Evolutionary conservation across 30 jellyfish, hydroid and myxozoan species (phyloP).

Genomic region (Turritopsis rubra): DNA sequence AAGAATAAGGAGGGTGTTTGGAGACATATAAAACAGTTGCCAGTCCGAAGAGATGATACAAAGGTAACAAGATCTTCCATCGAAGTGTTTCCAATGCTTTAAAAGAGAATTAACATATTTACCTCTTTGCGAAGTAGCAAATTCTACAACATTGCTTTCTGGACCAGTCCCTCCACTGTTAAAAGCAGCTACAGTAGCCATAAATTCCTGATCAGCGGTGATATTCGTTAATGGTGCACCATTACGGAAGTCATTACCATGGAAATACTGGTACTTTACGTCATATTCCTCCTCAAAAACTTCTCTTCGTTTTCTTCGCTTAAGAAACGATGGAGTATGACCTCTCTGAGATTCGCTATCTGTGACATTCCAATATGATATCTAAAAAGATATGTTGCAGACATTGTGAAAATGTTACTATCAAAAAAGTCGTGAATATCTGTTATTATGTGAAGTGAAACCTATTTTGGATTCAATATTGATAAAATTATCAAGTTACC

Average conservation of each 20-base stretch:
- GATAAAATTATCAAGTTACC: too few species aligned
- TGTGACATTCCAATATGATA: slow-evolving; percentile 78
- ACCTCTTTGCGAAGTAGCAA: slow-evolving; percentile 71
- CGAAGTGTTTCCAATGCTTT: too few species aligned
- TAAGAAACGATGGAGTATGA: slow-evolving; percentile 4
- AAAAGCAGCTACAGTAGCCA: slow-evolving; percentile 59
- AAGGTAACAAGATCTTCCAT: too few species aligned
- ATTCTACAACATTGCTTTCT: slow-evolving; percentile 52
- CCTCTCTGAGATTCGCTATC: slow-evolving; percentile 41
- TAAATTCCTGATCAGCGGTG: slow-evolving; percentile 33
- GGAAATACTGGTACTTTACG: slow-evolving; percentile 21
- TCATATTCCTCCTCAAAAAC: slow-evolving; percentile 22
- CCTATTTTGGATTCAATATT: too few species aligned
- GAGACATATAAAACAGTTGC: too few species aligned
- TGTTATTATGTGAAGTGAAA: too few species aligned
- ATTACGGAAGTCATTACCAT: slow-evolving; percentile 7
- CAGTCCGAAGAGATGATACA: too few species aligned
- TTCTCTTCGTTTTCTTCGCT: slow-evolving; percentile 12
- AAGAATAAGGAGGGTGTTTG: neutral
- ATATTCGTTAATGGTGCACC: slow-evolving; percentile 24
- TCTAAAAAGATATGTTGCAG: slow-evolving; percentile 21
- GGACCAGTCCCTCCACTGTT: slow-evolving; percentile 94
- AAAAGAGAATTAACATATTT: neutral
- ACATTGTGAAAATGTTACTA: too few species aligned
- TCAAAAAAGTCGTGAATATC: too few species aligned